These are phyloP conservation scores for Pteria penguin DNA, from an alignment of 2,888 invertebrate species.

Conservation along the genomic window DNA sequence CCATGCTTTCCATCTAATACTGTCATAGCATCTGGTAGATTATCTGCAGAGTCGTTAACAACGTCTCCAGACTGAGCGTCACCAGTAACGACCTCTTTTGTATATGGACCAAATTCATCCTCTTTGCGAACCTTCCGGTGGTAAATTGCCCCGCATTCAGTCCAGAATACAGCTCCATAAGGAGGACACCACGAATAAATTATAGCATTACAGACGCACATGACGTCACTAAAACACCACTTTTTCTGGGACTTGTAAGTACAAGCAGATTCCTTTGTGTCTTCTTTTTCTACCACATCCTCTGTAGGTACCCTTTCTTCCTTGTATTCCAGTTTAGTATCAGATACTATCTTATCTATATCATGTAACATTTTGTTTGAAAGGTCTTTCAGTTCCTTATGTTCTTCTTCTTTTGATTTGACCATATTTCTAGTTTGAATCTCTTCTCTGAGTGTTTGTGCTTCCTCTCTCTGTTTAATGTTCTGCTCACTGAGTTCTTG, in stretches of 20 bases:
- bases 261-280: no score
- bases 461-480: slow-evolving; percentile 54
- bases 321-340: slow-evolving; percentile 15
- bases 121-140: background rate
- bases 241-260: background rate
- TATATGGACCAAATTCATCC: background rate
- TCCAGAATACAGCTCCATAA: slow-evolving; percentile 44
- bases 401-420: background rate
- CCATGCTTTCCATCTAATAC: background rate
- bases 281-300: background rate
- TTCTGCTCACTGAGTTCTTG: slow-evolving; percentile 62
- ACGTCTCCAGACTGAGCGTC: background rate
- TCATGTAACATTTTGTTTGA: slow-evolving; percentile 45
- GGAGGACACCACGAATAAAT: slow-evolving; percentile 50
- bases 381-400: slow-evolving; percentile 25
- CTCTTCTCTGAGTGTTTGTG: slow-evolving; percentile 40
- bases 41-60: background rate
- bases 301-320: background rate
- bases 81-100: background rate
- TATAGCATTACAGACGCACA: slow-evolving; percentile 21
- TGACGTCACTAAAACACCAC: background rate
- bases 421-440: slow-evolving; percentile 28
- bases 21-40: background rate
- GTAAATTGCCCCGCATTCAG: slow-evolving; percentile 31
- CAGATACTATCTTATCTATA: slow-evolving; percentile 34